These are phyloP conservation scores for Drosophila suboccidentalis DNA, from an alignment of 2,888 invertebrate genomes.

Conservation along the genomic window DNA sequence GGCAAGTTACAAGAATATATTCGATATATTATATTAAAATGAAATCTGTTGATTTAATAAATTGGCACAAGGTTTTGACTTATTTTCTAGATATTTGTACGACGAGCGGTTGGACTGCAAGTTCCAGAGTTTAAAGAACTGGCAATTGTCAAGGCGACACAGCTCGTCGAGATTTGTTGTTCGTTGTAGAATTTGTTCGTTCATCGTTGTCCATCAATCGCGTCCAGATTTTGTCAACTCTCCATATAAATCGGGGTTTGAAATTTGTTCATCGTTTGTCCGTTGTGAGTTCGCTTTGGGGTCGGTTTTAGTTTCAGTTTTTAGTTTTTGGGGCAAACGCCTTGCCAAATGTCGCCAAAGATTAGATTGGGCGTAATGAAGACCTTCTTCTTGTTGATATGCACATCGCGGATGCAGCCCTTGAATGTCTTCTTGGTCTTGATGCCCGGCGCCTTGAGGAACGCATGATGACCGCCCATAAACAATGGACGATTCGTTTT, in stretches of 20 bases:
- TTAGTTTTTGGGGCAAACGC: slow-evolving; percentile 92
- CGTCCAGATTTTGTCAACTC: slow-evolving; percentile 36
- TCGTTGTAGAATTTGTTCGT: slow-evolving; percentile 66
- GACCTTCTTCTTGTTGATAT: slow-evolving; percentile 87
- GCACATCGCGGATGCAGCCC: slow-evolving; percentile 92
- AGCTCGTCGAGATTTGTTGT: slow-evolving; percentile 57
- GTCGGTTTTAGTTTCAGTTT: too few species aligned
- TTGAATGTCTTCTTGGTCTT: slow-evolving; percentile 90
- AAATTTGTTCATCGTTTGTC: slow-evolving; percentile 21
- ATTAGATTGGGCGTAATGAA: slow-evolving; percentile 87
- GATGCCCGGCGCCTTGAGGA: slow-evolving; percentile 88
- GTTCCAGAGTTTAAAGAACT: slow-evolving; percentile 7
- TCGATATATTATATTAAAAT: slow-evolving; percentile 15
- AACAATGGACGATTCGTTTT: slow-evolving; percentile 94
- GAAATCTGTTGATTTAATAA: slow-evolving; percentile 25
- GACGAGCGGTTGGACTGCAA: slow-evolving; percentile 41
- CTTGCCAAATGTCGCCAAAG: slow-evolving; percentile 91
- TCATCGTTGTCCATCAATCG: slow-evolving; percentile 63
- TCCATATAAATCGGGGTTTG: slow-evolving; percentile 2
- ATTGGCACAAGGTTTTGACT: slow-evolving; percentile 64
- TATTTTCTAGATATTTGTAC: slow-evolving; percentile 48
- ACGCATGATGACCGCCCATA: slow-evolving; percentile 94
- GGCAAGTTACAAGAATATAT: slow-evolving; percentile 9
- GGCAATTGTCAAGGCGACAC: slow-evolving; percentile 3
- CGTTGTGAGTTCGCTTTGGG: slow-evolving; percentile 9